Evolutionary conservation across 2,797 vertebrate genomes (phyloP).

Genomic region (Acanthornis magna): DNA sequence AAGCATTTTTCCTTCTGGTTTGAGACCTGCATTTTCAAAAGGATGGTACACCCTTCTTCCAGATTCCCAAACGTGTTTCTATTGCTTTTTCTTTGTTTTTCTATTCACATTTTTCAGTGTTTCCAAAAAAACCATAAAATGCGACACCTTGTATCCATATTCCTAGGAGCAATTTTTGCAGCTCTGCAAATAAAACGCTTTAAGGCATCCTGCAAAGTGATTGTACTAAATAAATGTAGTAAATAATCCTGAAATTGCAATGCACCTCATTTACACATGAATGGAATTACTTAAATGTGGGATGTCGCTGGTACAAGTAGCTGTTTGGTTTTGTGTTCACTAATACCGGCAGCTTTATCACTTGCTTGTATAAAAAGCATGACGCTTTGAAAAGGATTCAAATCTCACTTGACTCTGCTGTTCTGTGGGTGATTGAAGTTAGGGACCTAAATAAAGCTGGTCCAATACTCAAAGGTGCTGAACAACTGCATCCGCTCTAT

Average conservation of each 20-base stretch:
- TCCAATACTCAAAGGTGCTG: background rate
- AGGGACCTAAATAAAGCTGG: constrained; percentile 1
- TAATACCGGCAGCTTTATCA: background rate
- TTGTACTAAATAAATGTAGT: constrained; percentile 49
- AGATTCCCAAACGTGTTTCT: background rate
- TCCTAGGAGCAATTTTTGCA: constrained; percentile 9
- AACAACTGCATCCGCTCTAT: background rate
- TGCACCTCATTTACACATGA: constrained; percentile 41
- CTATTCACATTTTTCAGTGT: background rate
- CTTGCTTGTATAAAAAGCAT: background rate
- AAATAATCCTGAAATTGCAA: constrained; percentile 54
- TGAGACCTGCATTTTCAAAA: constrained; percentile 1
- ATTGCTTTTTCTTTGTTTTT: background rate
- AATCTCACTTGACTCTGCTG: constrained; percentile 5
- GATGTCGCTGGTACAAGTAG: background rate
- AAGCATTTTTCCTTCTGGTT: background rate
- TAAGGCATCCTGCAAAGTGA: constrained; percentile 30
- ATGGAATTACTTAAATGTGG: constrained; percentile 32
- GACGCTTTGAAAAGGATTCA: background rate
- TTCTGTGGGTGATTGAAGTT: background rate
- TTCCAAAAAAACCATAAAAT: background rate
- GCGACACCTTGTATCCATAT: background rate
- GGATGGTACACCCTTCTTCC: background rate
- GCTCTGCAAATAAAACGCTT: background rate
- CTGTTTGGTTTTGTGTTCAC: background rate